phyloP scores from a whole-genome alignment of 35 echinoderm and acorn worm genomes.

The Lytechinus variegatus region DNA sequence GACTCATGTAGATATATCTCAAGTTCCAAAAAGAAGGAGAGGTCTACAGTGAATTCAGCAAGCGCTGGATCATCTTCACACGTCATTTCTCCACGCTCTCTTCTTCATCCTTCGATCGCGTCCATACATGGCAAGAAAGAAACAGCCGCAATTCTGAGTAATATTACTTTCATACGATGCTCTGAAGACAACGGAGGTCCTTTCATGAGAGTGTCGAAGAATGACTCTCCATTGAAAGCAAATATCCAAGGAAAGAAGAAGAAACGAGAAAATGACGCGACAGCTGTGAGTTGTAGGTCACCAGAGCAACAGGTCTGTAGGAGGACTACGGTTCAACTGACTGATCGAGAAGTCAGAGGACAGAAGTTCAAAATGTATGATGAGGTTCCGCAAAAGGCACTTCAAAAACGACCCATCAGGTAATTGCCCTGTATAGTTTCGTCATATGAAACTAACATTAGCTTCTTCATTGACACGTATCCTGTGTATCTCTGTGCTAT shows the following conservation, averaged over 20 bases:
- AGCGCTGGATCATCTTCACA: neutral
- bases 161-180: neutral
- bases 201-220: neutral
- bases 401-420: neutral
- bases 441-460: too few species aligned
- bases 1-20: neutral
- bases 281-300: neutral
- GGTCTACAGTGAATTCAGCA: neutral
- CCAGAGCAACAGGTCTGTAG: neutral
- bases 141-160: neutral
- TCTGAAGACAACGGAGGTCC: neutral
- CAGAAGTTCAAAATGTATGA: neutral
- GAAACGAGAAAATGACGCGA: neutral
- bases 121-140: conserved; percentile 13
- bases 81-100: neutral
- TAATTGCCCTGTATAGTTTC: neutral
- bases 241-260: neutral
- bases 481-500: too few species aligned
- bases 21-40: neutral
- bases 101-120: conserved; percentile 36
- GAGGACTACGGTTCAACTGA: neutral
- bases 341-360: neutral
- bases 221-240: neutral
- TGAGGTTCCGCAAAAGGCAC: neutral
- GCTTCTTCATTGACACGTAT: too few species aligned